Conservation (phyloP, 2,113 vertebrate species). For the Chaenogobius annularis region DNA sequence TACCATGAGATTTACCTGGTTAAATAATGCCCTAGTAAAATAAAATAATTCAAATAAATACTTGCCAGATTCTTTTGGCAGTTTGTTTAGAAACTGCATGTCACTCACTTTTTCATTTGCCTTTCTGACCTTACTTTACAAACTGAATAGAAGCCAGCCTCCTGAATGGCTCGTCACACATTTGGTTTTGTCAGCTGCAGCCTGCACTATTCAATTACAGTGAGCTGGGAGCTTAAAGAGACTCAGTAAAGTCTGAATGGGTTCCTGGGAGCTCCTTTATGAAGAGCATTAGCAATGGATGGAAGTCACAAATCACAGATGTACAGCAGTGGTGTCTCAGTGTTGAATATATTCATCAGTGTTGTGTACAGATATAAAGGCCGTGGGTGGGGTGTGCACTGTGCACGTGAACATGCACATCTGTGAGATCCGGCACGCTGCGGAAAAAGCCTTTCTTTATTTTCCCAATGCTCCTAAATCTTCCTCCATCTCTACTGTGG, state of each 20-base stretch:
- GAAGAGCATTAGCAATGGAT: conserved; percentile 56
- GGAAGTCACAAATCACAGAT: conserved; percentile 67
- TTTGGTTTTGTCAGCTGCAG: conserved; percentile 55
- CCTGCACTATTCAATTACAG: conserved; percentile 53
- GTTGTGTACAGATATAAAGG: conserved; percentile 52
- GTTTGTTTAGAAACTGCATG: background rate
- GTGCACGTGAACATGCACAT: conserved; percentile 61
- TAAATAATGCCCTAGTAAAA: background rate
- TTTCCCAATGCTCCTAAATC: conserved; percentile 74
- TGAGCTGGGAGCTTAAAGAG: conserved; percentile 51
- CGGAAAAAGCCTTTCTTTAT: conserved; percentile 60
- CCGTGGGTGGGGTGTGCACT: conserved; percentile 67
- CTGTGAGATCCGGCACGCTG: conserved; percentile 54
- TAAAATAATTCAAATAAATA: background rate
- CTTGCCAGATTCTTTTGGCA: background rate
- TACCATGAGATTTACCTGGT: background rate
- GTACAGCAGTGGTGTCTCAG: conserved; percentile 29
- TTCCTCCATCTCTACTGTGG: conserved; percentile 67
- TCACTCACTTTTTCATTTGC: background rate
- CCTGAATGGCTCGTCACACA: conserved; percentile 36
- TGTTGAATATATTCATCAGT: conserved; percentile 57
- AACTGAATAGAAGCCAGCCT: conserved; percentile 10
- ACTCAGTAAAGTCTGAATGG: conserved; percentile 42
- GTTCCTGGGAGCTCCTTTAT: conserved; percentile 58
- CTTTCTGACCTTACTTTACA: background rate